Evolutionary conservation across 2,797 vertebrate species (phyloP), one percentile per base, ranked within the genome.

Genomic region (Coregonus ussuriensis): DNA sequence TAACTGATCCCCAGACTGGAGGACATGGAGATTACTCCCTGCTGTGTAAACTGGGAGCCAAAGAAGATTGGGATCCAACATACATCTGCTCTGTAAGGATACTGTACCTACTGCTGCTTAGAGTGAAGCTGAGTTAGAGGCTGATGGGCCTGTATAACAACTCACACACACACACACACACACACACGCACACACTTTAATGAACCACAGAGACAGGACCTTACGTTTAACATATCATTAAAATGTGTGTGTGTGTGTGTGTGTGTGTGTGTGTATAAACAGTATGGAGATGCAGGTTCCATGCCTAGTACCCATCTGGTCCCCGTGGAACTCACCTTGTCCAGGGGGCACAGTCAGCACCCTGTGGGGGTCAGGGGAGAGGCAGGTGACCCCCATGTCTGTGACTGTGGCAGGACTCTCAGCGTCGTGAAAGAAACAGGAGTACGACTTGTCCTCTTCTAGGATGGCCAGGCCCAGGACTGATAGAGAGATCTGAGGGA

Each of bases 381-480:
- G 89, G 87, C 98, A 99, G 90, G 91, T 94, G 81, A 98, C 94
- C 35, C 97, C 96, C 0, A 88, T 84, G 2, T 90, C 87, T 0
- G 95, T 96, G 88, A 96, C 72, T 0, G 91, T 81, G 54, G 98
- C 97, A 1, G 95, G 94, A 83, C 95, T 96, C 84, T 89, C 91
- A 15, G 85, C 91, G 67, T 96, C 93, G 86, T 95, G 93, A 53
- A 98, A 99, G 85, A 91, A 94, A 90, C 98, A 99, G 0, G 95
- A 96, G 87, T 98, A 99, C 0, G 92, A 95, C 85, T 98, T 96
- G 6, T 91, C 94, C 0, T 92, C 91, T n/a, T 79, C 89, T 25
- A 99, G 89, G 63, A 90, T 78, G 0, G 98, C 97, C n/a, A 99
- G 93, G 51, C 96, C 94, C 0, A 91, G 93, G 70, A 99, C 91